phyloP scores from a whole-genome alignment of 92 coral and sea anemone species.

The Porites evermanni region DNA sequence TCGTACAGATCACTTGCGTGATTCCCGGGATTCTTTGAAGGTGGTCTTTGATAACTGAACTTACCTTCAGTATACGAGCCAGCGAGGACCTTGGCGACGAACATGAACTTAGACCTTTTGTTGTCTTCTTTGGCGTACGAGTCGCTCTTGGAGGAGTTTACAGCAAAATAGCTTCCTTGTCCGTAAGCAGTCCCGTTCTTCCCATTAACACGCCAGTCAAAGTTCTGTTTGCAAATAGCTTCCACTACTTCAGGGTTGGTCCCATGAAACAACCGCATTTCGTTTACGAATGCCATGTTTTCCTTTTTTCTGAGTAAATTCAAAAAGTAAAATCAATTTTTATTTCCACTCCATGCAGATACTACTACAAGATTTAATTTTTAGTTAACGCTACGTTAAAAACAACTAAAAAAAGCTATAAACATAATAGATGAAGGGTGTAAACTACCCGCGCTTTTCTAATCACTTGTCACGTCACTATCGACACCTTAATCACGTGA shows the following conservation, averaged over 20 bases:
- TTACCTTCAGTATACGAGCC: slow-evolving; percentile 77
- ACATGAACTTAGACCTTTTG: slow-evolving; percentile 48
- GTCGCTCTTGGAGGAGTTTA: slow-evolving; percentile 70
- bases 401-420: no score
- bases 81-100: slow-evolving; percentile 83
- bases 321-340: not conserved
- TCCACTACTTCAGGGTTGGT: slow-evolving; percentile 60
- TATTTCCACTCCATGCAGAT: no score
- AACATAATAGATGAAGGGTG: no score
- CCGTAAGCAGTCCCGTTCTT: slow-evolving; percentile 79
- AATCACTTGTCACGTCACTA: no score
- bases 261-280: slow-evolving; percentile 85
- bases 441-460: no score
- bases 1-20: slow-evolving; percentile 83
- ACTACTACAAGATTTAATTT: no score
- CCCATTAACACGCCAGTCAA: slow-evolving; percentile 91
- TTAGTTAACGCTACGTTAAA: no score
- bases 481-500: no score
- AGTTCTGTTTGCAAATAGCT: slow-evolving; percentile 92
- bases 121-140: slow-evolving; percentile 40
- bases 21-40: slow-evolving; percentile 67
- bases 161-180: slow-evolving; percentile 92
- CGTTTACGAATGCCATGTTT: slow-evolving; percentile 46
- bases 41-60: slow-evolving; percentile 71
- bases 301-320: slow-evolving; percentile 50